phyloP scores from a whole-genome alignment of 2,113 vertebrate species.

The Suncus etruscus region DNA sequence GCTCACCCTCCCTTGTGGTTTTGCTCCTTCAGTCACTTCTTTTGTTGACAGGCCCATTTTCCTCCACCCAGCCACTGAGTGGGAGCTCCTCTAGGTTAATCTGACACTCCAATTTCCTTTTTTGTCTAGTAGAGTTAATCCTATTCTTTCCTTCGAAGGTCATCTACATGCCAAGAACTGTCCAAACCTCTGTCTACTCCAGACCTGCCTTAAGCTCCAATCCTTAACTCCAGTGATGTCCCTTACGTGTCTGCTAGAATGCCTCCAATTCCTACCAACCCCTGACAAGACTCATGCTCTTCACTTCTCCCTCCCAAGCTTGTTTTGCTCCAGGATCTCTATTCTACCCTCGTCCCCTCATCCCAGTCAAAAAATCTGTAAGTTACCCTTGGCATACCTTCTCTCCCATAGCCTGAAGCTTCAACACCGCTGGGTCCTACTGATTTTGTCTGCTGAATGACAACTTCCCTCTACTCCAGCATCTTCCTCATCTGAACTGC shows the following conservation, averaged over 20 bases:
- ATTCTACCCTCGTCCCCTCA: no score
- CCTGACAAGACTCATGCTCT: not conserved
- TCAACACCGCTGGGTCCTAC: not conserved
- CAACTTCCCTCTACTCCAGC: not conserved
- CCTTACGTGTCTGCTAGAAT: not conserved
- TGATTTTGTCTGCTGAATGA: not conserved
- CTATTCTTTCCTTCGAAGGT: not conserved
- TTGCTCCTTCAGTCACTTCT: not conserved
- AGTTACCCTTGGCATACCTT: not conserved
- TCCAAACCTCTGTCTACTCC: not conserved
- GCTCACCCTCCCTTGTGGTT: not conserved
- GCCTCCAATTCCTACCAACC: not conserved
- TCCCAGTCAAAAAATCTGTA: no score
- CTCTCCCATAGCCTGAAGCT: not conserved
- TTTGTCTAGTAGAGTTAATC: not conserved
- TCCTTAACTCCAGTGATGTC: not conserved
- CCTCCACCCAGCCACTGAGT: not conserved
- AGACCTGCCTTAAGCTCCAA: not conserved
- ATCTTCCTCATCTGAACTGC: not conserved
- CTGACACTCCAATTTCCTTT: not conserved
- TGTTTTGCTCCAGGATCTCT: conserved; percentile 16
- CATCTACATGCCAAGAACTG: not conserved
- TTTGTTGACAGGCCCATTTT: not conserved
- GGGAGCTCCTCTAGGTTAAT: not conserved
- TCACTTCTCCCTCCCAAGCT: not conserved